A percentile compares a stretch with the other conserved stretches of the same genome.
Evolutionary conservation across 2,113 vertebrate species (phyloP).

Genomic region (Amblyopsis rosae): DNA sequence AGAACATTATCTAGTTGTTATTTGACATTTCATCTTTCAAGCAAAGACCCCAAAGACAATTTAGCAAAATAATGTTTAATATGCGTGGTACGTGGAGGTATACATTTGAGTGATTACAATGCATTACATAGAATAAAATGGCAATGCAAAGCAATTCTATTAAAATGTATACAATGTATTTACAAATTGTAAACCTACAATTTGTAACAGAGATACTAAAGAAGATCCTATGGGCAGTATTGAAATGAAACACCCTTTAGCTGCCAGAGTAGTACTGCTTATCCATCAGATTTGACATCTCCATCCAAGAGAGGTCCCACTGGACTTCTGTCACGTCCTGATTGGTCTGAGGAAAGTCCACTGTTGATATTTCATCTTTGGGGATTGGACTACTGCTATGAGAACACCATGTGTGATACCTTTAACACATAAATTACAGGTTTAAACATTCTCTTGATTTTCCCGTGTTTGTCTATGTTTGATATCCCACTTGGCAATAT

Average conservation of each 20-base stretch:
- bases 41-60: neutral
- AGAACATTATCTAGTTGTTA: constrained; percentile 10
- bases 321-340: constrained; percentile 74
- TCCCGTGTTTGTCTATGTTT: neutral
- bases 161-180: too few relatives aligned
- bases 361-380: constrained; percentile 26
- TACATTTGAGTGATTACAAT: too few relatives aligned
- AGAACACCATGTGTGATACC: constrained; percentile 36
- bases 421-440: constrained; percentile 31
- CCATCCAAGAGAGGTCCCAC: constrained; percentile 79
- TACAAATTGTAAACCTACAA: too few relatives aligned
- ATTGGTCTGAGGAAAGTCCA: constrained; percentile 65
- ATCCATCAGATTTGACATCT: constrained; percentile 70
- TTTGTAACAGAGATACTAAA: too few relatives aligned
- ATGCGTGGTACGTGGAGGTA: too few relatives aligned
- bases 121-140: too few relatives aligned
- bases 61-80: too few relatives aligned
- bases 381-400: constrained; percentile 31
- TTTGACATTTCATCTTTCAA: neutral
- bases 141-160: too few relatives aligned
- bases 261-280: constrained; percentile 27
- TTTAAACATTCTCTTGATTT: neutral
- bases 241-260: constrained; percentile 6
- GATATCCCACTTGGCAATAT: neutral
- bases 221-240: too few relatives aligned